Conservation (phyloP, 2,797 vertebrate genomes). For the Xerus rutilus region DNA sequence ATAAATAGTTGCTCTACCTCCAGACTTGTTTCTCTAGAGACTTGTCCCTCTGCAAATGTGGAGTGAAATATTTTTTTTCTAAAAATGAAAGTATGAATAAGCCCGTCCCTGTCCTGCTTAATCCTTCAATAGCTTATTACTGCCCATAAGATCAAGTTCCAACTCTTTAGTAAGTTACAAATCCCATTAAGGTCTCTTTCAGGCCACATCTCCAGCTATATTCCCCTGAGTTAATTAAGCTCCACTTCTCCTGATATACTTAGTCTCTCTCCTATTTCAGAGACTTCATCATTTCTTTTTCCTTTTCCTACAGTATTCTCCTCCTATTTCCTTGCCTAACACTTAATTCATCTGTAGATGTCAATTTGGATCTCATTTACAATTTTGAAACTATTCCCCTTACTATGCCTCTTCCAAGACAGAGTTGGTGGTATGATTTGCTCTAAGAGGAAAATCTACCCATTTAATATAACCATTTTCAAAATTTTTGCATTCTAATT, state of each 20-base stretch:
- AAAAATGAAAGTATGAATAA: background rate
- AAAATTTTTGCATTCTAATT: background rate
- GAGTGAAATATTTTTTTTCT: background rate
- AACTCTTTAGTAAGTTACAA: background rate
- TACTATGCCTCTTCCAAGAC: background rate
- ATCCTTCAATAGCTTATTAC: background rate
- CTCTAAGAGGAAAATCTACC: background rate
- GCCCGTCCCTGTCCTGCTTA: background rate
- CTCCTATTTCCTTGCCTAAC: background rate
- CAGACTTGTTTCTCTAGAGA: background rate
- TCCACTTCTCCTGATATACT: background rate
- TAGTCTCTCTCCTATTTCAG: background rate
- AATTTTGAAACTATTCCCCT: background rate
- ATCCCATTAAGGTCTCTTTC: background rate
- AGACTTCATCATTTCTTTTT: background rate
- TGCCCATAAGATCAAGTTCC: constrained; percentile 4
- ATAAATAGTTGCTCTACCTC: background rate
- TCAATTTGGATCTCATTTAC: background rate
- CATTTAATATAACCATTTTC: background rate
- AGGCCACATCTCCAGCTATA: background rate
- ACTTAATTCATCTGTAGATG: background rate
- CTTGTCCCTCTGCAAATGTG: background rate
- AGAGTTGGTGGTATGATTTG: background rate
- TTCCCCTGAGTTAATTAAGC: background rate
- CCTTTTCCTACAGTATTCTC: constrained; percentile 7